Evolutionary conservation across 2,113 vertebrate species (phyloP), one percentile per base, ranked within the genome.

Genomic region (Pluvialis apricaria): DNA sequence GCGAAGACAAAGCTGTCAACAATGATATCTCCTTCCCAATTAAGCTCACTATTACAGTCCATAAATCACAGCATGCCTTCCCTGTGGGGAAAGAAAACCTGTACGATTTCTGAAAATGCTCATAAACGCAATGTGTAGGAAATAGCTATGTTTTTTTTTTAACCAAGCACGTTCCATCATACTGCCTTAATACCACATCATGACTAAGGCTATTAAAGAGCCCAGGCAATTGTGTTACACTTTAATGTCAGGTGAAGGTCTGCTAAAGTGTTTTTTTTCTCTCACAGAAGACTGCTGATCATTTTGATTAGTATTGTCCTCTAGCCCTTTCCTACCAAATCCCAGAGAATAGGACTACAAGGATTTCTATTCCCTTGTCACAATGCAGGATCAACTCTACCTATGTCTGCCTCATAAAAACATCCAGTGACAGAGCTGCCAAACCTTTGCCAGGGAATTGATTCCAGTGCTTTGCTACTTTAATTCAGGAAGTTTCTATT

Each of bases 1-100:
- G 89, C 17, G 17, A 96, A 79, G 68, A 96, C 82, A 94, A 91
- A 72, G 32, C 51, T 96, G 90, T 96, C 95, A 97, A 72, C 70
- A 94, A 34, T 92, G 79, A 97, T 89, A 92, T 92, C 91, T 92
- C 61, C 91, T 87, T 97, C 55, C 75, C 86, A 96, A 88, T 97
- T 97, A 97, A 78, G 78, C 42, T 81, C 83, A 42, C 71, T 91
- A 90, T 87, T 95, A 89, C 86, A 91, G 72, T 76, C 76, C 89
- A 88, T 94, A 94, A 93, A 97, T 97, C 90, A 82, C 47, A 92
- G 73, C 32, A 88, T 36, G 42, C 34, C 54, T 96, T 92, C 94
- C 40, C 85, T 87, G 58, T 90, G 54, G 79, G 85, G 47, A 52
- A 51, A 87, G 60, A 42, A 65, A 95, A 81, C 76, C 72, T 94